Evolutionary conservation across 2,113 vertebrate species (phyloP).

Genomic region (Chaetodon auriga): DNA sequence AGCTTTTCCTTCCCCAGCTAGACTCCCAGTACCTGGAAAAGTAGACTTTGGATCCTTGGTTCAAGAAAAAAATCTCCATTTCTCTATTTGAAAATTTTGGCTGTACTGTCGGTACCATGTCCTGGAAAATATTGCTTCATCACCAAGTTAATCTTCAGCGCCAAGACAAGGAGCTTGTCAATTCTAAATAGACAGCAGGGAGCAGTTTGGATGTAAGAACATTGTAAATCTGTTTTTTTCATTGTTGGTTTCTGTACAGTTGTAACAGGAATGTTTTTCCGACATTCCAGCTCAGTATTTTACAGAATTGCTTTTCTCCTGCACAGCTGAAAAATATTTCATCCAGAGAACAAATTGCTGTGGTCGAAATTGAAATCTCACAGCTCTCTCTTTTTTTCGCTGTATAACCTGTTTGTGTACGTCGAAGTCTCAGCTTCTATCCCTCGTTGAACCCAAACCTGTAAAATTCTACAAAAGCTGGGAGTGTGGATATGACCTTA

Average conservation of each 20-base stretch:
- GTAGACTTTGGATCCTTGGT: conserved; percentile 66
- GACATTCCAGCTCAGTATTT: conserved; percentile 51
- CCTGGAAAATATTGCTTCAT: conserved; percentile 78
- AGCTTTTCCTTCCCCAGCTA: conserved; percentile 75
- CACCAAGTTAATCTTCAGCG: conserved; percentile 41
- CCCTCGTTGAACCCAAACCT: background rate
- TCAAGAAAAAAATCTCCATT: conserved; percentile 18
- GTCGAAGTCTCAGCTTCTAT: background rate
- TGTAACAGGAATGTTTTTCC: conserved; percentile 55
- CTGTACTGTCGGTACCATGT: conserved; percentile 53
- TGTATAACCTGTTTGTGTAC: background rate
- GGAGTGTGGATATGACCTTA: conserved; percentile 8
- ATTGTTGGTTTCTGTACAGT: conserved; percentile 42
- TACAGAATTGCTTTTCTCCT: conserved; percentile 1
- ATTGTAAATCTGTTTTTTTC: conserved; percentile 68
- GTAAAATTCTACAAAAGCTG: background rate
- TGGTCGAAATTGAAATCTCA: background rate
- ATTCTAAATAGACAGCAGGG: conserved; percentile 55
- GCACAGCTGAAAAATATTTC: conserved; percentile 1
- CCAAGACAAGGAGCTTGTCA: conserved; percentile 65
- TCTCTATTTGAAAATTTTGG: conserved; percentile 68
- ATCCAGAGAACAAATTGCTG: background rate
- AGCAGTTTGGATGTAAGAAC: conserved; percentile 54
- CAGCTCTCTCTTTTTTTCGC: too few species aligned
- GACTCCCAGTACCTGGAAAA: conserved; percentile 82